These are phyloP conservation scores for Leptinotarsa texana DNA, from an alignment of 1,140 invertebrate species.

Conservation along the genomic window DNA sequence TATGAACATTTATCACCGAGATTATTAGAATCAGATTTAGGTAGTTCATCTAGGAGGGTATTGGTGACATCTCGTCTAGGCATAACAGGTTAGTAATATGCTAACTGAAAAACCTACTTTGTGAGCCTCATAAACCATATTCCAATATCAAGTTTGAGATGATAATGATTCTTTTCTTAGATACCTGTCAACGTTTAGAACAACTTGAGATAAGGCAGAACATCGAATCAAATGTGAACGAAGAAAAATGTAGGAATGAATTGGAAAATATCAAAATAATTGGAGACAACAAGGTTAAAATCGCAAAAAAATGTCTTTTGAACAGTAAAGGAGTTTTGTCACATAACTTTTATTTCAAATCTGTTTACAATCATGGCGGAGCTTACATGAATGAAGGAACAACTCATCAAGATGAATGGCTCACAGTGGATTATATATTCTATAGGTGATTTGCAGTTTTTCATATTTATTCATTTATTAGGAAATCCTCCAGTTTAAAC, in stretches of 20 bases:
- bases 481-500: too few relatives aligned
- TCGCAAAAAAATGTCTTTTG: slow-evolving; percentile 12
- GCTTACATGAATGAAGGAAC: slow-evolving; percentile 62
- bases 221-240: slow-evolving; percentile 27
- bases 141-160: too few relatives aligned
- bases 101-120: too few relatives aligned
- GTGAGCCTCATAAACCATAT: too few relatives aligned
- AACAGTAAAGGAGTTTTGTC: slow-evolving; percentile 59
- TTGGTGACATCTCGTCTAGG: slow-evolving; percentile 62
- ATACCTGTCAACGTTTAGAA: slow-evolving; percentile 69
- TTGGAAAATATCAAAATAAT: slow-evolving; percentile 18
- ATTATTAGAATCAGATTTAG: slow-evolving; percentile 42
- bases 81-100: slow-evolving; percentile 55
- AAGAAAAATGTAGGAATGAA: slow-evolving; percentile 23
- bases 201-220: slow-evolving; percentile 55
- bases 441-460: slow-evolving; percentile 59
- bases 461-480: slow-evolving; percentile 5
- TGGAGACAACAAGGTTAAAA: background rate
- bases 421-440: slow-evolving; percentile 82
- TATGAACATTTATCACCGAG: slow-evolving; percentile 58
- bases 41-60: slow-evolving; percentile 38
- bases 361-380: slow-evolving; percentile 59
- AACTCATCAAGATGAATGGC: slow-evolving; percentile 75
- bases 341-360: slow-evolving; percentile 62
- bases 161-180: slow-evolving; percentile 43